Conservation (phyloP, 1,140 invertebrate genomes). For the Archivesica marissinica region DNA sequence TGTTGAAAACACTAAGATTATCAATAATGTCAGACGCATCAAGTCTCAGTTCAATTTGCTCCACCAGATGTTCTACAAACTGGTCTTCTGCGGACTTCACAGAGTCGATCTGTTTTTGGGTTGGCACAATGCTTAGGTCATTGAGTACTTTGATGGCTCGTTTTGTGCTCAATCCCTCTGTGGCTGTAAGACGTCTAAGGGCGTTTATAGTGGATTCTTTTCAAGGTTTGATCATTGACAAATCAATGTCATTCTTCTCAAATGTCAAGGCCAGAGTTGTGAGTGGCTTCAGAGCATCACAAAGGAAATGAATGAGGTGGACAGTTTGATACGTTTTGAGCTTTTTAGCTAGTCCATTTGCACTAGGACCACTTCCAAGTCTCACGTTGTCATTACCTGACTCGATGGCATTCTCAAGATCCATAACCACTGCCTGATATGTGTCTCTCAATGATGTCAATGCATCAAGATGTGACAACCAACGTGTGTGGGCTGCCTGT, state of each 20-base stretch:
- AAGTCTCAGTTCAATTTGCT: no score
- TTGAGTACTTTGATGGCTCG: no score
- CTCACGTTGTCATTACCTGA: conserved; percentile 17
- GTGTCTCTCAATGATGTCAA: conserved; percentile 10
- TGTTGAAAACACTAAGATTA: no score
- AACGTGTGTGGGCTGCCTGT: not conserved
- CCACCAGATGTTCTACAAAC: no score
- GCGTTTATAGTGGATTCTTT: conserved; percentile 11
- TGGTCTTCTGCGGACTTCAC: no score
- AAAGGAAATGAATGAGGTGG: conserved; percentile 5
- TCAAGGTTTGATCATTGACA: not conserved
- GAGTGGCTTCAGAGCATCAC: conserved; percentile 18
- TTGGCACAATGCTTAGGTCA: no score
- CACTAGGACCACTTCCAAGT: conserved; percentile 5
- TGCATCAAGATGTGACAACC: conserved; percentile 34
- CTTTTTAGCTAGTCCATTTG: no score
- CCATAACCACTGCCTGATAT: no score
- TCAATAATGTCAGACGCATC: no score
- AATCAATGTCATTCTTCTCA: conserved; percentile 4
- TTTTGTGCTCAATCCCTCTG: no score
- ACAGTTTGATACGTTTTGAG: conserved; percentile 6
- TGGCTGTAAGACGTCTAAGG: no score
- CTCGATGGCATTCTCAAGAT: conserved; percentile 27
- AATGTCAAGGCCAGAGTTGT: not conserved
- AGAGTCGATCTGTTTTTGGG: no score